A percentile compares a stretch with the other conserved stretches of the same genome.
phyloP scores from a whole-genome alignment of 1,140 invertebrate species.

The Drosophila nigrodunni region DNA sequence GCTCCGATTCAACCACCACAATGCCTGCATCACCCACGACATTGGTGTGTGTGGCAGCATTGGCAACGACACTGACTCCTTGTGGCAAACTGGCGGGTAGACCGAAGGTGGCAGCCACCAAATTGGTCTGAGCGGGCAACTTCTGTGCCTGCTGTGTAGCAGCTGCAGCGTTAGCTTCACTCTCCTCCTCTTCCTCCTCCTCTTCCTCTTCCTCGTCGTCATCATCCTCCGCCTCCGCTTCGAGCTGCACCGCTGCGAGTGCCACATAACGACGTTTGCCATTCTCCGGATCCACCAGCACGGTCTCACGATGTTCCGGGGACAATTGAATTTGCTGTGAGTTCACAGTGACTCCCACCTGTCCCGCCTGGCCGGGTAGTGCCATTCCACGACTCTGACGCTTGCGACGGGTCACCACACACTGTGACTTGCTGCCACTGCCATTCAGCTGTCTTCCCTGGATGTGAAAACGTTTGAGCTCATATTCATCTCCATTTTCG shows the following conservation, averaged over 20 bases:
- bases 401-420: conserved; percentile 73
- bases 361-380: not conserved
- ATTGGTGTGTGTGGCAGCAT: conserved; percentile 61
- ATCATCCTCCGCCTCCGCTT: conserved; percentile 17
- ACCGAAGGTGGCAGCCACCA: conserved; percentile 55
- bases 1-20: conserved; percentile 69
- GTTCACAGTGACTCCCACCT: conserved; percentile 39
- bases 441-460: conserved; percentile 71
- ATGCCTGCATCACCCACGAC: conserved; percentile 69
- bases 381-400: conserved; percentile 38
- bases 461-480: conserved; percentile 75
- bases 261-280: conserved; percentile 63
- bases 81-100: conserved; percentile 35
- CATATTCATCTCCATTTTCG: conserved; percentile 77
- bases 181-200: not conserved
- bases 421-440: conserved; percentile 73
- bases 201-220: conserved; percentile 26
- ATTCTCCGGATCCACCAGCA: conserved; percentile 2
- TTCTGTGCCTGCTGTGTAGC: conserved; percentile 18
- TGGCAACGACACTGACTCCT: conserved; percentile 68
- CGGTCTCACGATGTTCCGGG: conserved; percentile 56
- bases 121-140: conserved; percentile 7
- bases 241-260: conserved; percentile 47
- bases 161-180: not conserved
- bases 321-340: conserved; percentile 46